phyloP scores from a whole-genome alignment of 2,113 vertebrate genomes.

The Dermatemys mawii region DNA sequence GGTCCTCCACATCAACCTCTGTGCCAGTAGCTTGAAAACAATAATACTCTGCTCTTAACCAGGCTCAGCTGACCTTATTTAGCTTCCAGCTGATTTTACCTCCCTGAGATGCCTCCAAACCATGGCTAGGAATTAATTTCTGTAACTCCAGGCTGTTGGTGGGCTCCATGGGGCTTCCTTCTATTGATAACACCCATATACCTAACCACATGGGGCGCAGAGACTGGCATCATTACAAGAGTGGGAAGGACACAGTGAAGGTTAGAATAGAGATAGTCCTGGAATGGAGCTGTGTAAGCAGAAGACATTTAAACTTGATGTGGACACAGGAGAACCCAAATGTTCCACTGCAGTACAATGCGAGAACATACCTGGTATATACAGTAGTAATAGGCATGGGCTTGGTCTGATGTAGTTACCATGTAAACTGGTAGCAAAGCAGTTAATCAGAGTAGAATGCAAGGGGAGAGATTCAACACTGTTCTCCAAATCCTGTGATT shows the following conservation, averaged over 20 bases:
- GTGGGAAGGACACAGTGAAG: neutral
- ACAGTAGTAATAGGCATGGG: neutral
- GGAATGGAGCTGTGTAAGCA: no score
- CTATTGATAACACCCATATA: neutral
- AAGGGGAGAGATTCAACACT: neutral
- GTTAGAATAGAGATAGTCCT: neutral
- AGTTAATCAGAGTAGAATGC: neutral
- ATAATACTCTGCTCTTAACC: neutral
- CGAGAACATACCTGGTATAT: neutral
- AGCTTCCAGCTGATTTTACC: neutral
- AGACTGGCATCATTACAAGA: neutral
- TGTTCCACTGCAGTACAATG: neutral
- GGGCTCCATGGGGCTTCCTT: neutral
- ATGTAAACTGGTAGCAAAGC: accelerated
- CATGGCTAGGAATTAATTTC: neutral
- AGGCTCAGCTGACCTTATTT: neutral
- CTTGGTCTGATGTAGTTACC: neutral
- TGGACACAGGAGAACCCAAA: neutral
- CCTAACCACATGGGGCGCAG: neutral
- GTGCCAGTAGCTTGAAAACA: neutral
- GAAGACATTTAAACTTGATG: neutral
- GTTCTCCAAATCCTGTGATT: neutral
- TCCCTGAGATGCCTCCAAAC: slow-evolving; percentile 18
- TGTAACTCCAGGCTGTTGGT: slow-evolving; percentile 25
- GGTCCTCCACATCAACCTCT: neutral